Evolutionary conservation across 2,797 vertebrate genomes (phyloP).

Genomic region (Yasuhikotakia modesta): DNA sequence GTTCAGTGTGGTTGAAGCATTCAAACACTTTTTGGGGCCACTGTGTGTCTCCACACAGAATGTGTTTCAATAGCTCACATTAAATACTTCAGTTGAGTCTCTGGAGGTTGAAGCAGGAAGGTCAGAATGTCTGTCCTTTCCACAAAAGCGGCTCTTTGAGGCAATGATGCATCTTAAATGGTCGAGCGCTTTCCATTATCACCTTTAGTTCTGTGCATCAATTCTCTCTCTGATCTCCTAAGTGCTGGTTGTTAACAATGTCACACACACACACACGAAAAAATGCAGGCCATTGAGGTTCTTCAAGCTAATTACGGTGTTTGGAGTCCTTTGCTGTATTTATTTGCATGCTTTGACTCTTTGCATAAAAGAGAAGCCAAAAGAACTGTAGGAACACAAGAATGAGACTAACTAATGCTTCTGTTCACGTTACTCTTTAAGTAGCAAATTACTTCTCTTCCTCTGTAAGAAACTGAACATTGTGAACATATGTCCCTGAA

Average conservation of each 20-base stretch:
- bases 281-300: neutral
- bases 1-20: no score
- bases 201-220: conserved; percentile 66
- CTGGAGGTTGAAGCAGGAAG: neutral
- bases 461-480: neutral
- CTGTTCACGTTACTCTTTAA: neutral
- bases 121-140: neutral
- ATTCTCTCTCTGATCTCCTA: conserved; percentile 61
- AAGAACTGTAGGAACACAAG: neutral
- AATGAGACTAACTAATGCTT: conserved; percentile 6
- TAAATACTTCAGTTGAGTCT: conserved; percentile 1
- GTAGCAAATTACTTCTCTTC: neutral
- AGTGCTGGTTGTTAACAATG: conserved; percentile 55
- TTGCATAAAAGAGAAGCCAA: conserved; percentile 7
- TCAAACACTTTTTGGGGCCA: neutral
- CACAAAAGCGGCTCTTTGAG: neutral
- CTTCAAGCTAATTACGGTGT: neutral
- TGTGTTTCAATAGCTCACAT: neutral
- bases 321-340: conserved; percentile 33
- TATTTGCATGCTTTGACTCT: conserved; percentile 22
- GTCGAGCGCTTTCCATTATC: conserved; percentile 63
- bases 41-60: neutral
- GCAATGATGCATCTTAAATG: conserved; percentile 16
- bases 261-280: neutral
- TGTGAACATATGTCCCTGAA: neutral